phyloP scores from a whole-genome alignment of 2,888 invertebrate genomes.

The Trichogramma evanescens region DNA sequence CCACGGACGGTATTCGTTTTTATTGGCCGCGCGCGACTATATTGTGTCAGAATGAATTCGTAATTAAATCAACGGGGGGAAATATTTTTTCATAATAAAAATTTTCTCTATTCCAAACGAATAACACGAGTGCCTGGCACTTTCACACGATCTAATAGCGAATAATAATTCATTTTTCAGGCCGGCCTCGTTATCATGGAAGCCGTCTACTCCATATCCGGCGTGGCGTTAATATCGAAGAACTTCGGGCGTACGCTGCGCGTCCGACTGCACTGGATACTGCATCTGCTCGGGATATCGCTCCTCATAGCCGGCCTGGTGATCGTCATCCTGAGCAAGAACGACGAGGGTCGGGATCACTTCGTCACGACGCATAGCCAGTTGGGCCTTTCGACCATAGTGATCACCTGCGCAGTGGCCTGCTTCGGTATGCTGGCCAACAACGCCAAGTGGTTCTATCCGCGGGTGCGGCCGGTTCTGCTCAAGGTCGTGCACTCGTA shows the following conservation, averaged over 20 bases:
- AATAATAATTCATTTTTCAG: conserved; percentile 22
- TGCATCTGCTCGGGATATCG: conserved; percentile 32
- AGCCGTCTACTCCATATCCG: conserved; percentile 39
- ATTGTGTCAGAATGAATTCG: too few species aligned
- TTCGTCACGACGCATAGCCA: conserved; percentile 35
- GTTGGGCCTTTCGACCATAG: conserved; percentile 35
- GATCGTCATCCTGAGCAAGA: conserved; percentile 35
- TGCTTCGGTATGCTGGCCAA: conserved; percentile 36
- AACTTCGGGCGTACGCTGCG: conserved; percentile 31
- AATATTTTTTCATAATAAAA: too few species aligned
- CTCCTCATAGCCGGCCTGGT: conserved; percentile 33
- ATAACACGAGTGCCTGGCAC: background rate
- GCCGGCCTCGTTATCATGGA: conserved; percentile 35
- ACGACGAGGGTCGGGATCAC: conserved; percentile 24
- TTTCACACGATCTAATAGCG: background rate
- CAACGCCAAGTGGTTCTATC: conserved; percentile 39
- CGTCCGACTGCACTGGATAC: conserved; percentile 39
- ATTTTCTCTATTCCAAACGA: background rate
- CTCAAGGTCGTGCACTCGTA: conserved; percentile 38
- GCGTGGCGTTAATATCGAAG: conserved; percentile 34
- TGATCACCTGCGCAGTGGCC: conserved; percentile 28
- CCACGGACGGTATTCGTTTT: too few species aligned
- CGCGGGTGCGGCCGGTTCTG: conserved; percentile 33
- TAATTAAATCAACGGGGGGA: too few species aligned
- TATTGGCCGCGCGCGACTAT: too few species aligned